Conservation (phyloP, 2,113 vertebrate species). For the Dolichallabes microphthalmus region DNA sequence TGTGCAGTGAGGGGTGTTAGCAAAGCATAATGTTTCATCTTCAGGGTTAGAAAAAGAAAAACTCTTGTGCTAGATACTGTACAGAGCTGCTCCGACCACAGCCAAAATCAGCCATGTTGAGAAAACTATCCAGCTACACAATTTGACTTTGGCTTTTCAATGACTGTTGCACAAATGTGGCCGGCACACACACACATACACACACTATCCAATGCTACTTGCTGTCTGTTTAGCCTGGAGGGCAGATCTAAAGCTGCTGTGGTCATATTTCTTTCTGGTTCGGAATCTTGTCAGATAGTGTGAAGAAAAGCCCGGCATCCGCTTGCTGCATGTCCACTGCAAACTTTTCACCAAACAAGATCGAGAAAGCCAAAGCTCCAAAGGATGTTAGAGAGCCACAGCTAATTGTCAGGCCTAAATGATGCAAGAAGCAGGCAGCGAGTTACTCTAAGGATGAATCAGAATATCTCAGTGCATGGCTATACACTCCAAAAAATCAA, state of each 20-base stretch:
- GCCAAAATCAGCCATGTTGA: slow-evolving; percentile 7
- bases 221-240: slow-evolving; percentile 28
- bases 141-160: slow-evolving; percentile 40
- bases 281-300: slow-evolving; percentile 64
- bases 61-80: slow-evolving; percentile 14
- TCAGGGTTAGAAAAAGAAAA: slow-evolving; percentile 46
- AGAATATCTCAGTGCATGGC: slow-evolving; percentile 79
- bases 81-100: slow-evolving; percentile 36
- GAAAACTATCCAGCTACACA: slow-evolving; percentile 49
- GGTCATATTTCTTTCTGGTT: slow-evolving; percentile 64
- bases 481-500: slow-evolving; percentile 79
- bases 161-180: slow-evolving; percentile 25
- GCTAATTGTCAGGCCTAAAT: slow-evolving; percentile 69
- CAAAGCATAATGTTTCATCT: slow-evolving; percentile 38
- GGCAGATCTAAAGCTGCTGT: slow-evolving; percentile 46
- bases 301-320: slow-evolving; percentile 52
- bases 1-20: slow-evolving; percentile 26
- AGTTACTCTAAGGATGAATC: slow-evolving; percentile 77
- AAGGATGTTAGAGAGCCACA: slow-evolving; percentile 65
- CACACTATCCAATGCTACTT: slow-evolving; percentile 33
- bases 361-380: slow-evolving; percentile 64
- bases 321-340: slow-evolving; percentile 54
- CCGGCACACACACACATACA: slow-evolving; percentile 11
- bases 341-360: slow-evolving; percentile 67
- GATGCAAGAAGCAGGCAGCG: slow-evolving; percentile 73